Percentiles rank a stretch among this genome's conserved stretches.
Conservation (phyloP, 2,888 invertebrate genomes). For the Drosophila parthenogenetica region DNA sequence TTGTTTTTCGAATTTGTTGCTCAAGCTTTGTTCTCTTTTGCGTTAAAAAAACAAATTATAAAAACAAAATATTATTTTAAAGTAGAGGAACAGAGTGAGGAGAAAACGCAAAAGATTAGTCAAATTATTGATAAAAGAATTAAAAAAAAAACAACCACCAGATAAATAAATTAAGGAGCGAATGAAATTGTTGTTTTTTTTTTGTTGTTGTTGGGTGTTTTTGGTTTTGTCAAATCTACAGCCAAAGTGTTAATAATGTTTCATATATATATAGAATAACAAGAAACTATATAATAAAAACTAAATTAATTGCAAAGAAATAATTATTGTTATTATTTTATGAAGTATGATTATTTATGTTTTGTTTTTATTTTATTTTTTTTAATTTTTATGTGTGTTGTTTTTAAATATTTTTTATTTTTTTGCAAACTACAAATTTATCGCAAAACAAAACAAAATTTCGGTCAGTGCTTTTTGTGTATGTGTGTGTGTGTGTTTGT, state of each 20-base stretch:
- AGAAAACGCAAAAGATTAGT: conserved; percentile 77
- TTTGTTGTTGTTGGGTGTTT: conserved; percentile 39
- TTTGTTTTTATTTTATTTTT: conserved; percentile 28
- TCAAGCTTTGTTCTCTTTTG: too few relatives aligned
- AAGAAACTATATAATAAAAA: conserved; percentile 46
- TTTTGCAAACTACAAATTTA: conserved; percentile 69
- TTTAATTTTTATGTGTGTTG: conserved; percentile 22
- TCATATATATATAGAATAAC: conserved; percentile 35
- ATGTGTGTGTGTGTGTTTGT: neutral
- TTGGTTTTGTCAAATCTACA: conserved; percentile 78
- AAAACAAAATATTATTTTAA: conserved; percentile 6
- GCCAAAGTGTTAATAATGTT: conserved; percentile 79
- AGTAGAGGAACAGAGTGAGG: conserved; percentile 37
- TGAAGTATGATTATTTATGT: conserved; percentile 52
- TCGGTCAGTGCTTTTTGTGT: conserved; percentile 29
- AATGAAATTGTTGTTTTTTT: conserved; percentile 58
- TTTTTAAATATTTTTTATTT: conserved; percentile 15
- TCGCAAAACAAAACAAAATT: conserved; percentile 80
- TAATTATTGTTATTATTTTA: conserved; percentile 49
- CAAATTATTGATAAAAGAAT: conserved; percentile 43
- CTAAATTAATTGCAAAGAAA: conserved; percentile 56
- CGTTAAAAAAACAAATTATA: conserved; percentile 41
- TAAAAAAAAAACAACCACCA: conserved; percentile 68
- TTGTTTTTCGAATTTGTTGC: conserved; percentile 21
- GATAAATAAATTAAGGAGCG: conserved; percentile 52